Evolutionary conservation across 2,888 invertebrate species (phyloP).

Genomic region (Nephrotoma guestfalica): DNA sequence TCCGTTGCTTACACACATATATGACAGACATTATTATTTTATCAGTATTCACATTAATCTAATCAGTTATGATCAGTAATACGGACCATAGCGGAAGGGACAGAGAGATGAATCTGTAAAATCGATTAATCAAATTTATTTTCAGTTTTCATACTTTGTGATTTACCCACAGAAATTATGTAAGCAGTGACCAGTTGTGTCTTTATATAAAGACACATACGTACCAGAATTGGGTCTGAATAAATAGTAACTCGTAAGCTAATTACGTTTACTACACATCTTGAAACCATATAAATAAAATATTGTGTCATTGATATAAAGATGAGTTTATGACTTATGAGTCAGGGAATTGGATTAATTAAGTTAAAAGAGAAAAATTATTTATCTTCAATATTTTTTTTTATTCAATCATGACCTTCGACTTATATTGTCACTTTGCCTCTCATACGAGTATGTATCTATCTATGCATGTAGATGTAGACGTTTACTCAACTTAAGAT

Average conservation of each 20-base stretch:
- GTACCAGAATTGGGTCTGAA: background rate
- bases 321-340: background rate
- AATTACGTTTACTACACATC: background rate
- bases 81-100: too few relatives aligned
- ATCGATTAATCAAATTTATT: too few relatives aligned
- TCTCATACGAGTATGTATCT: background rate
- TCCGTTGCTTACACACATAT: too few relatives aligned
- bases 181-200: too few relatives aligned
- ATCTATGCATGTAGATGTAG: background rate
- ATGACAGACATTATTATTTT: too few relatives aligned
- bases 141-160: too few relatives aligned
- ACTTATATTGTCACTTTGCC: background rate
- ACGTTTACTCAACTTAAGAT: background rate
- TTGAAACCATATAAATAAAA: background rate
- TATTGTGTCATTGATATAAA: background rate
- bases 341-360: background rate
- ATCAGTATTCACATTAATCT: too few relatives aligned
- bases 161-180: too few relatives aligned
- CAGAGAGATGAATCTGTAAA: too few relatives aligned
- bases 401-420: background rate
- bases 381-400: background rate
- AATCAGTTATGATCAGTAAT: too few relatives aligned
- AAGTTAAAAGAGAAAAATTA: background rate
- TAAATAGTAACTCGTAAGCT: background rate
- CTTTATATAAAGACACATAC: too few relatives aligned